Evolutionary conservation across 2,797 vertebrate genomes (phyloP).

Genomic region (Sus cebifrons): DNA sequence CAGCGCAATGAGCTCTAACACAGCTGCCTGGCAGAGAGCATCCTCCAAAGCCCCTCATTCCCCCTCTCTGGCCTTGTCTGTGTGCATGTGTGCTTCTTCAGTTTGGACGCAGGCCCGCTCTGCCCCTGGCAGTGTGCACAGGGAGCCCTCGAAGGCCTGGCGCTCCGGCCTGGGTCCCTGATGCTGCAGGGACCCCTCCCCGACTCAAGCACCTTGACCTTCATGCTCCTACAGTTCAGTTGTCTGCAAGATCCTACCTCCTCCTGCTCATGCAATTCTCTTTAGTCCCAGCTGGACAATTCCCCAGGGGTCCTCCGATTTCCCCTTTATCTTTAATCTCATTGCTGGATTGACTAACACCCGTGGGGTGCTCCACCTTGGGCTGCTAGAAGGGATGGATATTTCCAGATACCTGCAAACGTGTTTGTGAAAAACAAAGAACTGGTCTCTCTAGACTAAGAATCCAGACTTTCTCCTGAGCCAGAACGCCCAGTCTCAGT

Average conservation of each 20-base stretch:
- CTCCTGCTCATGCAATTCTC: not conserved
- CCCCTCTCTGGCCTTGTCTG: not conserved
- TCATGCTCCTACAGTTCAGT: not conserved
- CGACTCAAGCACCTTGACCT: fast-evolving
- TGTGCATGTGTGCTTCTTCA: not conserved
- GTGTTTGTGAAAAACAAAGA: not conserved
- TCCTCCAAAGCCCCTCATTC: not conserved
- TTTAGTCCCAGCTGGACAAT: not conserved
- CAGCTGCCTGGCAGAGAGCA: not conserved
- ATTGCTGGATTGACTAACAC: not conserved
- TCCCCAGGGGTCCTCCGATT: not conserved
- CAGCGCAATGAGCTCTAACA: not conserved
- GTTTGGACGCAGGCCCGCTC: no score
- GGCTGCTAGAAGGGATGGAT: not conserved
- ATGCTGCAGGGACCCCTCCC: no score
- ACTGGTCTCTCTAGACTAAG: not conserved
- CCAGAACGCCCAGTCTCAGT: not conserved
- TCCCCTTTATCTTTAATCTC: not conserved
- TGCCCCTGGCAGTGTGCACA: fast-evolving
- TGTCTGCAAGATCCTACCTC: not conserved
- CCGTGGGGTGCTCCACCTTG: not conserved
- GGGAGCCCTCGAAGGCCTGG: fast-evolving
- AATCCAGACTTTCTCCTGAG: not conserved
- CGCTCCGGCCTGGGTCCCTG: no score
- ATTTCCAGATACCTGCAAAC: not conserved